These are phyloP conservation scores for Sinotaia quadrata DNA, from an alignment of 2,888 invertebrate species.

Conservation along the genomic window DNA sequence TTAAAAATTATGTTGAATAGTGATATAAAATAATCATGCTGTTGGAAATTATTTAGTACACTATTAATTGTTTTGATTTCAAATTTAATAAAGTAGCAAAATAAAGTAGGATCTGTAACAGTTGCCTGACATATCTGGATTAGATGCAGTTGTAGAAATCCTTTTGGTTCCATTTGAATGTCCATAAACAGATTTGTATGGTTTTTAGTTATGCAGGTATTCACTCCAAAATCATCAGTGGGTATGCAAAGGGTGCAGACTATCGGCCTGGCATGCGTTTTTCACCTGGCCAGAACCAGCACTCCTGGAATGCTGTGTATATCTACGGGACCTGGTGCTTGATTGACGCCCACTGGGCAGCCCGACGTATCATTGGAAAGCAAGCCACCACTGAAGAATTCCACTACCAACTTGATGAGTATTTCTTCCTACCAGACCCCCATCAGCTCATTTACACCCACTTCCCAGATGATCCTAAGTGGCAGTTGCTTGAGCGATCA, in stretches of 20 bases:
- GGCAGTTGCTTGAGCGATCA: conserved; percentile 70
- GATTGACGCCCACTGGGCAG: conserved; percentile 72
- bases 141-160: too few species aligned
- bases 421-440: conserved; percentile 72
- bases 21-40: too few species aligned
- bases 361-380: conserved; percentile 71
- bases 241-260: conserved; percentile 72
- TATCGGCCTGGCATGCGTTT: conserved; percentile 72
- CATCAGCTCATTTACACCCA: conserved; percentile 72
- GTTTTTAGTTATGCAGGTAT: conserved; percentile 72
- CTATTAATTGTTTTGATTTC: too few species aligned
- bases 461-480: conserved; percentile 69
- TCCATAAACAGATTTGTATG: too few species aligned
- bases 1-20: too few species aligned
- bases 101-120: too few species aligned
- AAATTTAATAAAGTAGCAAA: too few species aligned
- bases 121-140: too few species aligned
- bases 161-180: too few species aligned
- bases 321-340: conserved; percentile 72
- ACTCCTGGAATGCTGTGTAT: conserved; percentile 72
- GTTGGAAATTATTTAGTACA: too few species aligned
- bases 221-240: conserved; percentile 71
- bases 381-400: conserved; percentile 68
- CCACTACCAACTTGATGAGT: conserved; percentile 67
- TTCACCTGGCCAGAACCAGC: conserved; percentile 69